These are phyloP conservation scores for Philaethria dido DNA, from an alignment of 2,888 invertebrate species.

Conservation along the genomic window DNA sequence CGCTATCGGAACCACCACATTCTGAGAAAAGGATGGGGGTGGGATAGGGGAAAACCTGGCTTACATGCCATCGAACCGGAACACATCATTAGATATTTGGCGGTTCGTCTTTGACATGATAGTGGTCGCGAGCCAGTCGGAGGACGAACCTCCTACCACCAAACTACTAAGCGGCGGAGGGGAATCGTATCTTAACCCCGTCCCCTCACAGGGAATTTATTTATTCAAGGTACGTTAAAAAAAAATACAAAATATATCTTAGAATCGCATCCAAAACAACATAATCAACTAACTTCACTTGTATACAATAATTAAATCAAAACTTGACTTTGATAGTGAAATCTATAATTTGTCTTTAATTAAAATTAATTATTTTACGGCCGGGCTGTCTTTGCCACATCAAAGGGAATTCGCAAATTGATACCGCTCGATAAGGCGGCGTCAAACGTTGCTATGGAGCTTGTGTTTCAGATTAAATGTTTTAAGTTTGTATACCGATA, in stretches of 20 bases:
- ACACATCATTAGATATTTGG: no score
- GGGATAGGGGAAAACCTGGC: no score
- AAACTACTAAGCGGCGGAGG: no score
- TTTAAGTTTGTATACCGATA: constrained; percentile 3
- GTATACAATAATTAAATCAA: constrained; percentile 36
- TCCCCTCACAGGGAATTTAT: no score
- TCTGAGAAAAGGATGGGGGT: no score
- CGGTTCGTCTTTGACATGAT: no score
- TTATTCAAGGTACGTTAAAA: no score
- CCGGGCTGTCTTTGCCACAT: constrained; percentile 45
- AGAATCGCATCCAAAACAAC: background rate
- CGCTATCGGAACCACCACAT: no score
- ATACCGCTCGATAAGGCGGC: constrained; percentile 40
- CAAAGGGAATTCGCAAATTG: constrained; percentile 47
- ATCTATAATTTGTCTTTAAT: constrained; percentile 45
- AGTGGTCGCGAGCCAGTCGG: no score
- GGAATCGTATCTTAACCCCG: no score
- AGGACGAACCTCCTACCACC: no score
- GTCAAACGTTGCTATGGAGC: constrained; percentile 43
- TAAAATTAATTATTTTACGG: constrained; percentile 48
- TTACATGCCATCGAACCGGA: no score
- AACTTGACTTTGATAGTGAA: constrained; percentile 35
- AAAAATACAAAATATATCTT: background rate
- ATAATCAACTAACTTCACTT: background rate
- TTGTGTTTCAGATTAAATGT: constrained; percentile 17